Conservation (phyloP, 2,113 vertebrate genomes). For the Labeo catla region DNA sequence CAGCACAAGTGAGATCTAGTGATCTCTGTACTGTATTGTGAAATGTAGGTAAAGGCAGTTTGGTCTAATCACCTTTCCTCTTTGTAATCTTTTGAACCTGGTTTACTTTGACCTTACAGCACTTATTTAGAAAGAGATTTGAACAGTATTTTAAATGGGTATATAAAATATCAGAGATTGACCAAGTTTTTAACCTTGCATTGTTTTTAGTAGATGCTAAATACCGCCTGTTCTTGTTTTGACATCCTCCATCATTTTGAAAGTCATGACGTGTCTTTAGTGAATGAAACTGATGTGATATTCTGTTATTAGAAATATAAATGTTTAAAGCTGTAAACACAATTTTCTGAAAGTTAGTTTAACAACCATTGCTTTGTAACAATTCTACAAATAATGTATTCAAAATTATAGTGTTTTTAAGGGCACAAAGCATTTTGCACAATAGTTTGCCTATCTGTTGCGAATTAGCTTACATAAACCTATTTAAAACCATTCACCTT, state of each 20-base stretch:
- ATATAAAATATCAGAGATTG: neutral
- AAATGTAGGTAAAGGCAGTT: conserved; percentile 13
- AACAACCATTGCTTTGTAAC: neutral
- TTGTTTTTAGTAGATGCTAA: neutral
- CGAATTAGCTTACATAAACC: neutral
- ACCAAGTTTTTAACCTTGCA: neutral
- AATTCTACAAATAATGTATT: neutral
- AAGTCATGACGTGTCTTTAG: neutral
- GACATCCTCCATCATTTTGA: neutral
- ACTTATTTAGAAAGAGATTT: neutral
- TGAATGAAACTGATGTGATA: neutral
- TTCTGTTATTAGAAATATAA: neutral
- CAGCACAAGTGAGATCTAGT: neutral
- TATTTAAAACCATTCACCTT: neutral
- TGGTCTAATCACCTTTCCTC: conserved; percentile 23
- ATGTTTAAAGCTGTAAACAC: neutral
- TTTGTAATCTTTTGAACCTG: neutral
- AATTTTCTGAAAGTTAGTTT: neutral
- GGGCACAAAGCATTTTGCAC: neutral
- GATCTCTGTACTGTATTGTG: conserved; percentile 15
- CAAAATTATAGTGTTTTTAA: neutral
- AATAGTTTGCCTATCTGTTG: neutral
- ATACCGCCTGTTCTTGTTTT: neutral
- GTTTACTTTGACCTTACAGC: neutral
- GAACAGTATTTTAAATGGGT: neutral